These are phyloP conservation scores for Gymnocephalus cernua DNA, from an alignment of 2,113 vertebrate genomes.

Conservation along the genomic window DNA sequence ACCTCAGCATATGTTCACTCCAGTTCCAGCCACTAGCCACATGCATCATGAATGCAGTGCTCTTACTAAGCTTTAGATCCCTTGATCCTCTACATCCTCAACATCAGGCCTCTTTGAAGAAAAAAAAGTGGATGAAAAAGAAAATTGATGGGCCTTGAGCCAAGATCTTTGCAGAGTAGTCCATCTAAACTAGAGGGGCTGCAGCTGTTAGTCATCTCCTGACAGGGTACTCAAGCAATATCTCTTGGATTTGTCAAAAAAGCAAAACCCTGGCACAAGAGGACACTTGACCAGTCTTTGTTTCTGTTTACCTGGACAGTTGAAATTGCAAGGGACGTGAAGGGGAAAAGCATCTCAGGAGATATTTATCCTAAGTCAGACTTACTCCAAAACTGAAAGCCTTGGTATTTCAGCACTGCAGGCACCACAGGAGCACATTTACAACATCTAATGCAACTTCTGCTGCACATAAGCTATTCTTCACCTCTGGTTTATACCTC, in stretches of 20 bases:
- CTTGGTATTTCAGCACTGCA: not conserved
- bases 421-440: conserved; percentile 17
- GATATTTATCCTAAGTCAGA: conserved; percentile 9
- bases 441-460: not conserved
- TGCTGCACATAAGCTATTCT: conserved; percentile 14
- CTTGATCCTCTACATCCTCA: conserved; percentile 80
- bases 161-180: conserved; percentile 68
- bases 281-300: conserved; percentile 6
- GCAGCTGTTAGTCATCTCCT: conserved; percentile 56
- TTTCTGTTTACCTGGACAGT: not conserved
- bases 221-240: conserved; percentile 22
- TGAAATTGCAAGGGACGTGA: not conserved
- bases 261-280: conserved; percentile 11
- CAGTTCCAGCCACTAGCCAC: conserved; percentile 53
- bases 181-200: conserved; percentile 54
- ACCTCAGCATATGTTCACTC: conserved; percentile 76
- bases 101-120: conserved; percentile 71
- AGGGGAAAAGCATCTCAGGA: not conserved
- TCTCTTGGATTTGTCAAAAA: conserved; percentile 22
- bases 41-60: conserved; percentile 74
- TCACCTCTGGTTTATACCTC: not conserved
- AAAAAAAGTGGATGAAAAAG: conserved; percentile 35
- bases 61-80: conserved; percentile 80
- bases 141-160: conserved; percentile 65
- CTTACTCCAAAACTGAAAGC: not conserved